Conservation (phyloP, 1,140 invertebrate genomes). For the Cyclina sinensis region DNA sequence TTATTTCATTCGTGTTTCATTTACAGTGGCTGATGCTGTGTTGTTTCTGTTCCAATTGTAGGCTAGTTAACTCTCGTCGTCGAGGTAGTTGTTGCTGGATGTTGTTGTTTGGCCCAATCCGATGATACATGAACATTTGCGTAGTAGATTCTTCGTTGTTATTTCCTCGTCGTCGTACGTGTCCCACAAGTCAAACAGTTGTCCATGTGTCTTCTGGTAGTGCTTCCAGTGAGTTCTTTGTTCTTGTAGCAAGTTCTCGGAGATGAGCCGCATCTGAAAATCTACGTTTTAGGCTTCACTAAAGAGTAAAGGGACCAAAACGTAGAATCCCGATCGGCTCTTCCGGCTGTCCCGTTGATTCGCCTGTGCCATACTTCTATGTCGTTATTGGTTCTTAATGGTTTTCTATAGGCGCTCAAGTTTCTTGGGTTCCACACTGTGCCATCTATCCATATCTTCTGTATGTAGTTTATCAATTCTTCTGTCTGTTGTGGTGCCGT, state of each 20-base stretch:
- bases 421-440: too few relatives aligned
- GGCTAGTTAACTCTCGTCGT: too few relatives aligned
- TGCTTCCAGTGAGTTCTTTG: too few relatives aligned
- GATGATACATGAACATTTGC: not conserved
- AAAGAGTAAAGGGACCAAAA: not conserved
- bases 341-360: not conserved
- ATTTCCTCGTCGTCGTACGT: not conserved
- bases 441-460: not conserved
- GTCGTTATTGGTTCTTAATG: constrained; percentile 29
- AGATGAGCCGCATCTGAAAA: not conserved
- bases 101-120: not conserved
- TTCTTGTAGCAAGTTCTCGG: too few relatives aligned
- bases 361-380: constrained; percentile 47
- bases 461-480: not conserved
- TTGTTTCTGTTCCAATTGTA: too few relatives aligned
- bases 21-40: too few relatives aligned
- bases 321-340: not conserved
- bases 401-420: constrained; percentile 9
- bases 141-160: not conserved
- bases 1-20: too few relatives aligned
- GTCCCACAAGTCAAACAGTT: too few relatives aligned
- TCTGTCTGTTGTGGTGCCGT: not conserved
- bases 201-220: too few relatives aligned
- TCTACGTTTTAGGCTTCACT: not conserved
- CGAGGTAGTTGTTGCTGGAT: too few relatives aligned